These are phyloP conservation scores for Eulemur mongoz DNA, from an alignment of 2,797 vertebrate genomes.

Conservation along the genomic window DNA sequence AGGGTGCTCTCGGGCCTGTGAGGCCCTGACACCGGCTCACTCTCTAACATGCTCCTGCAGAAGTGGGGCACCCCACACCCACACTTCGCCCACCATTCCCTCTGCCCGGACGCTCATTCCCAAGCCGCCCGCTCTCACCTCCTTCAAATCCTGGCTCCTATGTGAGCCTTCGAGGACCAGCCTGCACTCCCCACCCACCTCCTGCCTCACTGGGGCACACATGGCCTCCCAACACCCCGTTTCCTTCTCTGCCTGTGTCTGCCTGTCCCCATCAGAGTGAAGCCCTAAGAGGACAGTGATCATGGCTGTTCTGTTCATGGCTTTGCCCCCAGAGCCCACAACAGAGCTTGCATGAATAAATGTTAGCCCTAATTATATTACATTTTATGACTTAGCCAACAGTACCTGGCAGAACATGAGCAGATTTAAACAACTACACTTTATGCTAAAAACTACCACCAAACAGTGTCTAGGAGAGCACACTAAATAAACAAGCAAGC, in stretches of 20 bases:
- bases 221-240: background rate
- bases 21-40: background rate
- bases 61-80: background rate
- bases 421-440: background rate
- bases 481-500: background rate
- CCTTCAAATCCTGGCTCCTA: background rate
- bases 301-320: background rate
- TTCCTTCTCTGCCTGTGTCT: background rate
- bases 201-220: no score
- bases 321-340: background rate
- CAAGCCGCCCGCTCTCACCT: background rate
- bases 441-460: background rate
- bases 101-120: background rate
- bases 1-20: background rate
- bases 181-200: no score
- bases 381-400: background rate
- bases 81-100: background rate
- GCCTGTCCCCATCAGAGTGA: background rate
- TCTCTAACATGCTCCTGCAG: background rate
- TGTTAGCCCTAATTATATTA: background rate
- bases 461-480: background rate
- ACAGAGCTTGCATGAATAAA: background rate
- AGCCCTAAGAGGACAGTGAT: background rate
- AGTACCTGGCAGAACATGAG: background rate
- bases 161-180: background rate